phyloP scores from a whole-genome alignment of 2,797 vertebrate genomes.

The Hypotaenidia okinawae region DNA sequence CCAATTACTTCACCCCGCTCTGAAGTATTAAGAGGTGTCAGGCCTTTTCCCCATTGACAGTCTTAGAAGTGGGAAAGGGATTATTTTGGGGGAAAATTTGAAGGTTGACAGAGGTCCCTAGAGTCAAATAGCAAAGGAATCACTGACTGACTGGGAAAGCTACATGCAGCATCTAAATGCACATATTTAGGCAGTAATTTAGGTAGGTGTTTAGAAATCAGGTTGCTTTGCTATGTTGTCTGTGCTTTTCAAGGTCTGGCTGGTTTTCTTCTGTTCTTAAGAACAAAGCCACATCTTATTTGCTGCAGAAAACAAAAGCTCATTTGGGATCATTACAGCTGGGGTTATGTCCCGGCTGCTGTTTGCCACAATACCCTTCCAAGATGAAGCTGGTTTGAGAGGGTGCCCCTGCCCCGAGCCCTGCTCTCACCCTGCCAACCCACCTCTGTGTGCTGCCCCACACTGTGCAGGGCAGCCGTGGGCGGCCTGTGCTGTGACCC shows the following conservation, averaged over 20 bases:
- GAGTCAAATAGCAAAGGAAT: not conserved
- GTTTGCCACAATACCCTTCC: not conserved
- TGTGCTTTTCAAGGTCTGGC: not conserved
- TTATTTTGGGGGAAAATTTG: not conserved
- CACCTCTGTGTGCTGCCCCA: not conserved
- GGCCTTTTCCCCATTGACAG: not conserved
- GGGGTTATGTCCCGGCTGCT: not conserved
- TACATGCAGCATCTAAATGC: not conserved
- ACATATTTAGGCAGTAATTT: not conserved
- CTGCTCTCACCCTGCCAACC: not conserved
- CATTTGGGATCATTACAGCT: not conserved
- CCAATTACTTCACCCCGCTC: not conserved
- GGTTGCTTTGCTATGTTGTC: not conserved
- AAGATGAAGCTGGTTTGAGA: not conserved
- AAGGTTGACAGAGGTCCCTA: not conserved
- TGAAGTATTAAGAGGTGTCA: not conserved
- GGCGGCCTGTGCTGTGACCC: not conserved
- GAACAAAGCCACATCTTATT: not conserved
- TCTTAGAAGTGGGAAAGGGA: not conserved
- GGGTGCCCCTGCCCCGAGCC: fast-evolving
- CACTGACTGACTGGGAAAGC: not conserved
- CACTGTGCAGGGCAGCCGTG: fast-evolving
- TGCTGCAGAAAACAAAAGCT: not conserved
- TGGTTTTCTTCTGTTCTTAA: not conserved
- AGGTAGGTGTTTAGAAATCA: not conserved